A percentile compares a stretch with the other conserved stretches of the same genome.
phyloP scores from a whole-genome alignment of 2,888 invertebrate genomes.

The Chouioia cunea region DNA sequence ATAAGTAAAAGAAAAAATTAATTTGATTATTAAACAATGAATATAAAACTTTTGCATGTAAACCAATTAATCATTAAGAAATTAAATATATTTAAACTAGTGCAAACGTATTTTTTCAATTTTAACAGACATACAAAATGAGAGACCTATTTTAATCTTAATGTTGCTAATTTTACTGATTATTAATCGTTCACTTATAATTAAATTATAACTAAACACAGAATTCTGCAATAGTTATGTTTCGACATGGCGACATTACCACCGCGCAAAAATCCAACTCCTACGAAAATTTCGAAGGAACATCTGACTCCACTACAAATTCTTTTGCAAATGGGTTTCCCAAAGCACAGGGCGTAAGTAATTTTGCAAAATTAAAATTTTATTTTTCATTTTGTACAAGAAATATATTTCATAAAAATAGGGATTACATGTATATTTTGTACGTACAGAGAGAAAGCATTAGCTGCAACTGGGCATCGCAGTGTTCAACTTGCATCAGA shows the following conservation, averaged over 20 bases:
- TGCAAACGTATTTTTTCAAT: no score
- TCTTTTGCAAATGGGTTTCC: constrained; percentile 89
- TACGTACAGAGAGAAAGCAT: constrained; percentile 82
- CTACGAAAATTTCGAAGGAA: constrained; percentile 80
- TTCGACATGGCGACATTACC: constrained; percentile 80
- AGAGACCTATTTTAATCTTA: no score
- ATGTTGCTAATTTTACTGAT: not conserved
- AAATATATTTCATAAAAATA: not conserved
- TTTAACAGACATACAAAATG: no score
- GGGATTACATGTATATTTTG: constrained; percentile 5
- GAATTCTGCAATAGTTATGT: constrained; percentile 51
- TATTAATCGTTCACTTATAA: constrained; percentile 9
- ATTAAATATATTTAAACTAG: no score
- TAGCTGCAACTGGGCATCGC: constrained; percentile 90
- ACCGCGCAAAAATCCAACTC: constrained; percentile 81
- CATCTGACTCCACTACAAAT: constrained; percentile 84
- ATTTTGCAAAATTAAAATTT: constrained; percentile 14
- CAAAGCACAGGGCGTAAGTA: constrained; percentile 89
- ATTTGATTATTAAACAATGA: no score
- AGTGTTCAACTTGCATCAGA: constrained; percentile 91
- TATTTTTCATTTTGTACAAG: no score
- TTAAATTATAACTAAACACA: constrained; percentile 1
- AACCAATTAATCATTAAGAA: no score
- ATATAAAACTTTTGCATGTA: no score
- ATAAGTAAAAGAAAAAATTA: no score